These are phyloP conservation scores for Dynastes hyllus DNA, from an alignment of 2,888 invertebrate species.

Conservation along the genomic window DNA sequence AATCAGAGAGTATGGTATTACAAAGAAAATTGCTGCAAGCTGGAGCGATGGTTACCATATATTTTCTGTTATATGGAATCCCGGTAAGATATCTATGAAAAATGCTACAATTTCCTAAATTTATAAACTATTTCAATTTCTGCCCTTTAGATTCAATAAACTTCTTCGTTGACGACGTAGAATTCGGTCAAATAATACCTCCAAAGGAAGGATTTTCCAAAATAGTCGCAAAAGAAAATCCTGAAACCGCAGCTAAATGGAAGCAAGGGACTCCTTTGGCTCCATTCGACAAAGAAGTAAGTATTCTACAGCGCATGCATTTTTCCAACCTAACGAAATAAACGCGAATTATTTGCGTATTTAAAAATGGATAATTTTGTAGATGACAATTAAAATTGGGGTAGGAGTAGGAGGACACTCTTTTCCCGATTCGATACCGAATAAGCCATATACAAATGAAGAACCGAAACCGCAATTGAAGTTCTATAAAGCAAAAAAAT, in stretches of 20 bases:
- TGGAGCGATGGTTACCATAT: conserved; percentile 75
- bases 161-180: conserved; percentile 74
- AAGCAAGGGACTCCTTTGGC: conserved; percentile 75
- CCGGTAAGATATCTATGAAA: conserved; percentile 63
- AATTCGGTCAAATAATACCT: conserved; percentile 73
- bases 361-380: conserved; percentile 4
- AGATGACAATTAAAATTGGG: conserved; percentile 72
- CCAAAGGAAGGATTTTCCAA: conserved; percentile 79
- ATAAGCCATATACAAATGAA: conserved; percentile 81
- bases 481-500: conserved; percentile 76
- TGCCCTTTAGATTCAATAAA: neutral
- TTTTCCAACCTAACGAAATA: no score
- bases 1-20: conserved; percentile 64
- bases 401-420: conserved; percentile 81
- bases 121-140: neutral
- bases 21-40: conserved; percentile 53
- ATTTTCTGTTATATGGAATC: conserved; percentile 75
- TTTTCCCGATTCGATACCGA: conserved; percentile 76
- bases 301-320: neutral
- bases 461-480: conserved; percentile 74
- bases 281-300: conserved; percentile 78
- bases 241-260: conserved; percentile 74
- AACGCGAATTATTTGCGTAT: no score
- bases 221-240: conserved; percentile 73
- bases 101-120: neutral